These are phyloP conservation scores for Parus major DNA, from an alignment of 2,113 vertebrate species.

Conservation along the genomic window DNA sequence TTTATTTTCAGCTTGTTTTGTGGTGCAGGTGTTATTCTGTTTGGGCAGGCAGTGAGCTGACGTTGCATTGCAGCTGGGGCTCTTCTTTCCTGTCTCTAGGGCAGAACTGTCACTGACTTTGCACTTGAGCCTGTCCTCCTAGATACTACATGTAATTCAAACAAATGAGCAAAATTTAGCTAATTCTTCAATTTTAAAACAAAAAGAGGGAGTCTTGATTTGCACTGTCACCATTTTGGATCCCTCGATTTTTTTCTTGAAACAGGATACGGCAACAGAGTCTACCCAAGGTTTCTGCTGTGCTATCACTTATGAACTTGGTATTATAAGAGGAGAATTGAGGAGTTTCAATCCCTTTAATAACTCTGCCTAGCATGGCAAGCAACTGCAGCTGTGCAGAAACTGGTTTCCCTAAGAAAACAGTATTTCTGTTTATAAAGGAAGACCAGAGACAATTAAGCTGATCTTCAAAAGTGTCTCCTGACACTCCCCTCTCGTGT, in stretches of 20 bases:
- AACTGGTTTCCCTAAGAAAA: background rate
- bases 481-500: background rate
- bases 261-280: background rate
- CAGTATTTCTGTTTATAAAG: background rate
- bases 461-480: background rate
- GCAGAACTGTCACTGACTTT: background rate
- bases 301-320: background rate
- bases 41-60: background rate
- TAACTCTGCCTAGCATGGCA: background rate
- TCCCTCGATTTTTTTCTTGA: background rate
- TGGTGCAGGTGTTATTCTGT: background rate
- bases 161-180: background rate
- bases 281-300: background rate
- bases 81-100: background rate
- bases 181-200: background rate
- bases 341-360: background rate
- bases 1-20: background rate
- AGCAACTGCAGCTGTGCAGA: background rate
- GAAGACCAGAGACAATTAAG: fast-evolving
- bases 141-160: background rate
- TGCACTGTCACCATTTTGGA: background rate
- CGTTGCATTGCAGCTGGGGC: background rate
- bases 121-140: background rate
- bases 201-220: background rate
- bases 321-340: background rate